Conservation (phyloP, 2,797 vertebrate species). For the Thripadectes ignobilis region DNA sequence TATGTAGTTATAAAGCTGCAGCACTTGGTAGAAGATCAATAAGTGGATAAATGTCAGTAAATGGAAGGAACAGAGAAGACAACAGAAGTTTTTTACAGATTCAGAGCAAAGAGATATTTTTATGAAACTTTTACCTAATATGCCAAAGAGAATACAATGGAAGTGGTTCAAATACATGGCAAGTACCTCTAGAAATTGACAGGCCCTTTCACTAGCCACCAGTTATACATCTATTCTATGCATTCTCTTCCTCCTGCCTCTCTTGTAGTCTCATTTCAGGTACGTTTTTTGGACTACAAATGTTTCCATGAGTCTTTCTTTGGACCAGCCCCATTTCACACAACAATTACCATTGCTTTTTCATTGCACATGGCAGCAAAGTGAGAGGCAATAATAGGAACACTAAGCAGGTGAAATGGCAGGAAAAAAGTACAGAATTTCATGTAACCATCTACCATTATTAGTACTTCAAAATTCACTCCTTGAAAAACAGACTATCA, state of each 20-base stretch:
- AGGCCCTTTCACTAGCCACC: neutral
- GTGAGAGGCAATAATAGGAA: neutral
- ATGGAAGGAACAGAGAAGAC: neutral
- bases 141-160: neutral
- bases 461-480: neutral
- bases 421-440: neutral
- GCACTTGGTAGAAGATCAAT: neutral
- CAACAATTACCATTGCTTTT: neutral
- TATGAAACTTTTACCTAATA: neutral
- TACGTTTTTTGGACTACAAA: neutral
- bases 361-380: neutral
- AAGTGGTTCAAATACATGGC: neutral
- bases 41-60: neutral
- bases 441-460: neutral
- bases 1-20: neutral
- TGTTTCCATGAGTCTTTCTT: neutral
- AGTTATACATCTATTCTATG: neutral
- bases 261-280: neutral
- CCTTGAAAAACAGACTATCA: neutral
- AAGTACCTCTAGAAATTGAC: neutral
- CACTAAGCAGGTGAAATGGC: neutral
- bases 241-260: neutral
- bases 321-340: neutral
- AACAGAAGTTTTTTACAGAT: neutral
- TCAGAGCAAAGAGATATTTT: neutral